These are phyloP conservation scores for Drosophila paramelanica DNA, from an alignment of 2,888 invertebrate species.

Conservation along the genomic window DNA sequence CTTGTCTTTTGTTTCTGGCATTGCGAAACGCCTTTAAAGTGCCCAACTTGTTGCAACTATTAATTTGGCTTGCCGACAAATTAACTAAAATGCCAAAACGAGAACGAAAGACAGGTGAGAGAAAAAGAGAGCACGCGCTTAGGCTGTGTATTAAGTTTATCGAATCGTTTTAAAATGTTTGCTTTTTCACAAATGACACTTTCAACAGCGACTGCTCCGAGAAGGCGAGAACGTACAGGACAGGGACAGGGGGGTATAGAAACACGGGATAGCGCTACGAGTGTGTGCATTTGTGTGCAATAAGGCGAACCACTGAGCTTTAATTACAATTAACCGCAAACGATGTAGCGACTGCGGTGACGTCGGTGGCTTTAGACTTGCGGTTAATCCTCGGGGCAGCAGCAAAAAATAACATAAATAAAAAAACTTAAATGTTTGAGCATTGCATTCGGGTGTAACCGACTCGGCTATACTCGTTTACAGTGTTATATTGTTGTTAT, in stretches of 20 bases:
- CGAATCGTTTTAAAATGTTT: constrained; percentile 35
- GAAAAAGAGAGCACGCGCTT: not conserved
- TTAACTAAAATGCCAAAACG: not conserved
- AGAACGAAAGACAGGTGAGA: not conserved
- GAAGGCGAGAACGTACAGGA: not conserved
- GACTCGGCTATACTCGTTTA: not conserved
- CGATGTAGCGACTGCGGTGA: constrained; percentile 65
- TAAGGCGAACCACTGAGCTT: constrained; percentile 67
- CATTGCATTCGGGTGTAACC: not conserved
- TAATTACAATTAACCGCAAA: constrained; percentile 76
- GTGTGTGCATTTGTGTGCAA: constrained; percentile 49
- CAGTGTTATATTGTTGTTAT: no score
- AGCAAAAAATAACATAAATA: constrained; percentile 11
- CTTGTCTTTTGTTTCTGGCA: constrained; percentile 53
- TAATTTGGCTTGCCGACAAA: constrained; percentile 43
- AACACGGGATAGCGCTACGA: not conserved
- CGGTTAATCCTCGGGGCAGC: constrained; percentile 23
- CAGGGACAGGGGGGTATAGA: no score
- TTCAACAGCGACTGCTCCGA: constrained; percentile 40
- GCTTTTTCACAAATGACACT: constrained; percentile 45
- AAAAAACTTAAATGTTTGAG: not conserved
- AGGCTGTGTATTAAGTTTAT: constrained; percentile 8
- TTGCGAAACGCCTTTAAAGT: constrained; percentile 5
- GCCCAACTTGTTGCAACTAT: constrained; percentile 15
- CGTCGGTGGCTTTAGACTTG: constrained; percentile 38